Evolutionary conservation across 2,888 invertebrate genomes (phyloP).

Genomic region (Herminia tarsipennalis): DNA sequence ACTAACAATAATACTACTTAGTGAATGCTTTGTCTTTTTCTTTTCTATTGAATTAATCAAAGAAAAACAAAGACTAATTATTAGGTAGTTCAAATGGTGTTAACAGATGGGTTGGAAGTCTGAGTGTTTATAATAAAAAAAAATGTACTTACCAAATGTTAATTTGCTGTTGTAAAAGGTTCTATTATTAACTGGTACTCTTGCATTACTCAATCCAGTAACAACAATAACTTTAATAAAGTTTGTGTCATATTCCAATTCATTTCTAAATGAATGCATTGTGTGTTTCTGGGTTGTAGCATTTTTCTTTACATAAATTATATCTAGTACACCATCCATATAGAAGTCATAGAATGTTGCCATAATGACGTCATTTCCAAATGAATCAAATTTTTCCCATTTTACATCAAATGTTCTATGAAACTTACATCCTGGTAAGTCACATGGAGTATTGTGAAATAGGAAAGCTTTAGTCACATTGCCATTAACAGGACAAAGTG

Average conservation of each 20-base stretch:
- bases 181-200: slow-evolving; percentile 89
- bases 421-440: slow-evolving; percentile 86
- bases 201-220: slow-evolving; percentile 91
- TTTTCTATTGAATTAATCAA: no score
- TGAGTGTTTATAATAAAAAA: no score
- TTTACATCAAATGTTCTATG: slow-evolving; percentile 91
- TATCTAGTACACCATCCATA: slow-evolving; percentile 97
- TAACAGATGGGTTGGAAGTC: no score
- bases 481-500: slow-evolving; percentile 82
- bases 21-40: no score
- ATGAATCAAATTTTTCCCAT: slow-evolving; percentile 90
- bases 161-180: slow-evolving; percentile 90
- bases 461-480: slow-evolving; percentile 88
- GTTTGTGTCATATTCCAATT: slow-evolving; percentile 96
- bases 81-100: no score
- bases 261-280: slow-evolving; percentile 93
- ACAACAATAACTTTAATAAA: slow-evolving; percentile 98
- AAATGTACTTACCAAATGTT: slow-evolving; percentile 88
- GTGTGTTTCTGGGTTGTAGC: slow-evolving; percentile 78
- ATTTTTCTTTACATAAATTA: slow-evolving; percentile 90
- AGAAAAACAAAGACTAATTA: no score
- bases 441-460: slow-evolving; percentile 92
- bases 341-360: slow-evolving; percentile 97
- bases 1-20: no score
- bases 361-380: slow-evolving; percentile 90